phyloP scores from a whole-genome alignment of 2,888 invertebrate species.

The Chaitophorus viminalis region DNA sequence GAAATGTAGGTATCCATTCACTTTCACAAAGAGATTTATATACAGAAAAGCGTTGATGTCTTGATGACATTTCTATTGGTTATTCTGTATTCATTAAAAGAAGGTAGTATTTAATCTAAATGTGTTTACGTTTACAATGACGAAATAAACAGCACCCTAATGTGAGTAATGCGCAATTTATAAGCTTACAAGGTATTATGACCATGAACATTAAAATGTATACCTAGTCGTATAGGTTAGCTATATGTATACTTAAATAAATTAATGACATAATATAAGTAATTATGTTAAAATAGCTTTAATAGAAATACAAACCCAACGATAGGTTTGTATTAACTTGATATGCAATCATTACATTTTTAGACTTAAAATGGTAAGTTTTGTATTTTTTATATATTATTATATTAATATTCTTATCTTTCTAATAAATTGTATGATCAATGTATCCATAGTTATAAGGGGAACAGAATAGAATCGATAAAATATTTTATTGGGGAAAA shows the following conservation, averaged over 20 bases:
- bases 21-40: background rate
- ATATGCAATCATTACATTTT: too few species aligned
- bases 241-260: background rate
- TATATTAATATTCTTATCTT: too few species aligned
- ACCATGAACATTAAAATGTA: background rate
- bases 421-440: background rate
- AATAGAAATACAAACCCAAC: background rate
- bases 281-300: background rate
- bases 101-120: background rate
- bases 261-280: background rate
- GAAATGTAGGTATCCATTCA: background rate
- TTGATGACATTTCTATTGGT: background rate
- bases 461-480: background rate
- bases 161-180: slow-evolving; percentile 5
- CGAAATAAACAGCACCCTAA: slow-evolving; percentile 13
- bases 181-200: slow-evolving; percentile 23
- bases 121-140: background rate
- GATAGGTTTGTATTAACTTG: background rate
- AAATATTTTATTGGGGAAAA: background rate
- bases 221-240: background rate
- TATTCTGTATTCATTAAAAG: slow-evolving; percentile 3
- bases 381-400: too few species aligned
- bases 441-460: background rate
- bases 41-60: background rate
- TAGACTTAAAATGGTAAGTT: too few species aligned